Conservation (phyloP, 2,888 invertebrate species). For the Philereme transversata region DNA sequence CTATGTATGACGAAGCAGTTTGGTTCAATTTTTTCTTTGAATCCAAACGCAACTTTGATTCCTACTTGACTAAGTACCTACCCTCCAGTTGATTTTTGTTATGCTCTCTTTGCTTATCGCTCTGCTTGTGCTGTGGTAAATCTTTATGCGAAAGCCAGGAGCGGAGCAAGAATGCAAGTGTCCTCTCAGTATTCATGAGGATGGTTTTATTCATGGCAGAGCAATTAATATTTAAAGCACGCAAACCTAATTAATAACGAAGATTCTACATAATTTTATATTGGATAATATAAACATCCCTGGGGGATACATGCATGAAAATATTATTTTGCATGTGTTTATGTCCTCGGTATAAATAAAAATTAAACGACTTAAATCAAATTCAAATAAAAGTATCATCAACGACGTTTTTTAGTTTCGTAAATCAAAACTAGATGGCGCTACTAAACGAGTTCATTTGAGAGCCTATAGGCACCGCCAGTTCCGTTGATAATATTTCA, state of each 20-base stretch:
- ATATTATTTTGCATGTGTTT: background rate
- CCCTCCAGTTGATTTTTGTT: background rate
- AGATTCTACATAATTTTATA: conserved; percentile 3
- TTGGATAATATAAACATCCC: too few relatives aligned
- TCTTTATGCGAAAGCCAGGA: conserved; percentile 55
- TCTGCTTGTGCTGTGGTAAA: conserved; percentile 2
- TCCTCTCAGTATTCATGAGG: conserved; percentile 66
- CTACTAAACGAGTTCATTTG: too few relatives aligned
- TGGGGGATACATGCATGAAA: too few relatives aligned
- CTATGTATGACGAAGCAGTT: too few relatives aligned
- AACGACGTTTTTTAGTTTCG: too few relatives aligned
- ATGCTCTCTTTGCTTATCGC: background rate
- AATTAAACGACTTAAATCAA: too few relatives aligned
- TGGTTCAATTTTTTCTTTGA: too few relatives aligned
- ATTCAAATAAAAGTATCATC: too few relatives aligned
- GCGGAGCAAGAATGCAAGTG: conserved; percentile 57
- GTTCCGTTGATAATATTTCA: background rate
- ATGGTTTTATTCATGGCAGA: conserved; percentile 53
- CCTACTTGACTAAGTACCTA: background rate
- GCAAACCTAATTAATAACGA: conserved; percentile 35
- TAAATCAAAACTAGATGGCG: too few relatives aligned
- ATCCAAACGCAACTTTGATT: too few relatives aligned
- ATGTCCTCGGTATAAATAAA: background rate
- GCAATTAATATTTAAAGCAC: conserved; percentile 41
- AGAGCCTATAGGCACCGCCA: background rate